A percentile compares a stretch with the other conserved stretches of the same genome.
Evolutionary conservation across 2,888 invertebrate species (phyloP).

Genomic region (Ischnus inquisitorius): DNA sequence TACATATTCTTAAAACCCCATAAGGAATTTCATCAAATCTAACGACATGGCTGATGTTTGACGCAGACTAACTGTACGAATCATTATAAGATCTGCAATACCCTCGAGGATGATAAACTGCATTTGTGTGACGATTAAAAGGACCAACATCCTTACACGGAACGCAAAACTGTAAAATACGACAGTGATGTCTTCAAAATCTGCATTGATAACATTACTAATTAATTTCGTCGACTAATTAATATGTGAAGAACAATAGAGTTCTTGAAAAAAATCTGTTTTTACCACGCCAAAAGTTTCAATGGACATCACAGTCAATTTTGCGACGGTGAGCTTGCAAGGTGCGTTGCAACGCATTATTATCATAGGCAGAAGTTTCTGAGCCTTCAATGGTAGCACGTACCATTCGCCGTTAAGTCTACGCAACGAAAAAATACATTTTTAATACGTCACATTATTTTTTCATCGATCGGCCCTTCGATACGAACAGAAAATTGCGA

Average conservation of each 20-base stretch:
- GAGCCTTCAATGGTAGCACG: neutral
- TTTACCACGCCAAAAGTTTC: neutral
- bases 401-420: constrained; percentile 16
- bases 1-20: no score
- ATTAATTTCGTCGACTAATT: no score
- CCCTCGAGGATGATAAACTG: no score
- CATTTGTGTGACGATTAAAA: neutral
- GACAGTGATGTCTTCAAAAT: constrained; percentile 20
- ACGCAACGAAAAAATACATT: neutral
- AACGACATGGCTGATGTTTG: no score
- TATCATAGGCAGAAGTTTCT: neutral
- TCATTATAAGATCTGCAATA: no score
- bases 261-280: neutral
- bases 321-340: neutral
- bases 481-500: constrained; percentile 7
- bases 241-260: neutral
- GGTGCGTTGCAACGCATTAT: constrained; percentile 2
- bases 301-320: neutral
- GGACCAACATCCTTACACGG: constrained; percentile 70
- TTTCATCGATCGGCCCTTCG: neutral
- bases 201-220: neutral
- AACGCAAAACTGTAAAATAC: constrained; percentile 39
- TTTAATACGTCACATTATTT: neutral
- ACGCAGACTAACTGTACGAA: no score
- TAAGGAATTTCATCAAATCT: no score